Base-by-base conservation (phyloP, 2,888 invertebrate genomes). In the Thecocarcelia acutangulata region DNA sequence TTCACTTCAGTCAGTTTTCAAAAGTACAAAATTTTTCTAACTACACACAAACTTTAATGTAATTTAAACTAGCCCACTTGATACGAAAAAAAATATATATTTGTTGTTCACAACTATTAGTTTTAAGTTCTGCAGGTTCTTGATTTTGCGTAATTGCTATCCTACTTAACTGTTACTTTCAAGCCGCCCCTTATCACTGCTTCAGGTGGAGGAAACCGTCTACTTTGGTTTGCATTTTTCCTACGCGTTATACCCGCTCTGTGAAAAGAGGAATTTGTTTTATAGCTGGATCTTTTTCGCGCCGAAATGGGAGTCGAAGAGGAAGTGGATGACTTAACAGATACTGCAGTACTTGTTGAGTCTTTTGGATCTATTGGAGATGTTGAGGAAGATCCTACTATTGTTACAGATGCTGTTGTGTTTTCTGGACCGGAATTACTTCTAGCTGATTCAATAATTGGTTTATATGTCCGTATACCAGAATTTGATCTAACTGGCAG, bases 401-500 rank as follows among this genome's bases (percentile, higher is more conserved):
- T 13, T 0, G 24, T 6, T 5, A 42, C 19, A 1, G 44, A 12
- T 0, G 42, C n/a, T n/a, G 64, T 70, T 5, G 54, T 28, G n/a
- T 33, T 64, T 24, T 58, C 44, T 2, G 58, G 15, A 1, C 15
- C 63, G 9, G 64, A 9, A 75, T 72, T 69, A 17, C 78, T 74
- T 56, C 82, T 58, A 0, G 63, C 64, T 1, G 78, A 64, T 8
- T 82, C 82, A 0, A 12, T 44, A 40, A 81, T n/a, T 5, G 94
- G 94, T 85, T 94, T 91, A 54, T 95, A 91, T 0, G 95, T 95
- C 83, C 95, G 94, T 5, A 96, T 92, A 0, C 95, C 96, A 0
- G 95, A 93, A 89, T 96, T 96, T 1, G 96, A 96, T 87, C 95
- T 94, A 0, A 94, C 95, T 0, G 96, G 96, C 74, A 95, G 91